Evolutionary conservation across 2,888 invertebrate species (phyloP), one percentile per base, ranked within the genome.

Genomic region (Xestoiulus laeticollis): DNA sequence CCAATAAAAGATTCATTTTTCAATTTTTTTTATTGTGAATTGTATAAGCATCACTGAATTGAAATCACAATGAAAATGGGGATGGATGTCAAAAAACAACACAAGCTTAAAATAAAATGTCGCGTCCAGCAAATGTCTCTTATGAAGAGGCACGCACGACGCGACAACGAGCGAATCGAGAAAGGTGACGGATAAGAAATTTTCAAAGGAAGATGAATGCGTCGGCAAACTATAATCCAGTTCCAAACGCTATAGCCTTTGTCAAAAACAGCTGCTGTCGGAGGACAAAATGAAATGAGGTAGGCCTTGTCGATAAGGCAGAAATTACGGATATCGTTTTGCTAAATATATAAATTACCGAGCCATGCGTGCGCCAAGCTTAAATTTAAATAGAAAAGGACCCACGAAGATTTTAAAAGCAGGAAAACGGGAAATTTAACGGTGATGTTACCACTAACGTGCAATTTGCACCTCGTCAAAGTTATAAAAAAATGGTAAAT

Each of bases 141-240:
- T 86, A 86, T 53, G 44, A 53, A 86, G 44, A 86, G 44, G 32
- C 53, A 48, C 30, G 48, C 48, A 48, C 53, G 86, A 53, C 86
- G 30, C 38, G 12, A 86, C 53, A 53, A 53, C 86, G 53, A 86
- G 53, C 32, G 53, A 53, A n/a, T 16, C 85, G 33, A 32, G 86
- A 43, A 53, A 86, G 86, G 32, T 8, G n/a, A 78, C 78, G 16
- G 78, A 14, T 30, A 78, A 78, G 78, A 78, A 78, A 78, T 78
- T n/a, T 30, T 30, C 78, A 78, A 78, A 78, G 78, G 14, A 78
- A 32, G 30, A 78, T 32, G 26, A 68, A 68, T 12, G 12, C 8
- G 6, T 30, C 30, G 30, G 30, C 78, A 30, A 78, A 78, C 30
- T 4, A 78, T 78, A 78, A 78, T 78, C 78, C 78, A 78, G 78